A percentile compares a stretch with the other conserved stretches of the same genome.
Evolutionary conservation across 1,140 invertebrate genomes (phyloP).

Genomic region (Ceratosolen fusciceps): DNA sequence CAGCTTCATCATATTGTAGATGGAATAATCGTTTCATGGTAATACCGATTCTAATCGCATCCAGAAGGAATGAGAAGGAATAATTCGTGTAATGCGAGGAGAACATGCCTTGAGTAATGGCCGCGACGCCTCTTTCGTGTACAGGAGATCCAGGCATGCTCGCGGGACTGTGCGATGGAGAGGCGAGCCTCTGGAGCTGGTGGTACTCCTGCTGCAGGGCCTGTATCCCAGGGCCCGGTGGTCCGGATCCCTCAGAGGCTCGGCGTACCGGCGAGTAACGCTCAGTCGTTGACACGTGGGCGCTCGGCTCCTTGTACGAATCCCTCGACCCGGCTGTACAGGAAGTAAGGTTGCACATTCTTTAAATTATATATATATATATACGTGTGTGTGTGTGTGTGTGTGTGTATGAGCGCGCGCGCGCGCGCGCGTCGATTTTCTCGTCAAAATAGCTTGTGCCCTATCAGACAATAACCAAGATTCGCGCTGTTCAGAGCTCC

Average conservation of each 20-base stretch:
- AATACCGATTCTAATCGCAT: too few relatives aligned
- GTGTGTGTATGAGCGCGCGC: too few relatives aligned
- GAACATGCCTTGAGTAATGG: slow-evolving; percentile 79
- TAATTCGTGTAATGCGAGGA: too few relatives aligned
- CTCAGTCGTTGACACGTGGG: slow-evolving; percentile 75
- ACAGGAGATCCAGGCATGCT: slow-evolving; percentile 78
- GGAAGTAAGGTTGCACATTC: background rate
- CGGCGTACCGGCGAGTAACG: slow-evolving; percentile 91
- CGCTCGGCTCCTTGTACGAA: slow-evolving; percentile 69
- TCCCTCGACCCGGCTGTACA: slow-evolving; percentile 62
- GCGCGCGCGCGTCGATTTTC: too few relatives aligned
- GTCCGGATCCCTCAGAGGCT: slow-evolving; percentile 84
- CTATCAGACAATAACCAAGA: too few relatives aligned
- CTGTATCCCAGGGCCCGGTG: slow-evolving; percentile 73
- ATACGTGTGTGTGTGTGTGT: too few relatives aligned
- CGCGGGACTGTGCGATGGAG: slow-evolving; percentile 72
- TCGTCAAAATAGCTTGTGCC: too few relatives aligned
- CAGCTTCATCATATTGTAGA: too few relatives aligned
- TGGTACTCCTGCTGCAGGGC: slow-evolving; percentile 82
- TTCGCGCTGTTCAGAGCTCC: too few relatives aligned
- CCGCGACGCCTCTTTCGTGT: slow-evolving; percentile 77
- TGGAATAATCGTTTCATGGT: too few relatives aligned
- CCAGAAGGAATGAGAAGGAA: too few relatives aligned
- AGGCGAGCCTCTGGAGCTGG: slow-evolving; percentile 75
- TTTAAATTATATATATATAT: too few relatives aligned